Percentiles rank a stretch among this genome's conserved stretches.
Conservation (phyloP, 2,113 vertebrate genomes). For the Trogon surrucura region DNA sequence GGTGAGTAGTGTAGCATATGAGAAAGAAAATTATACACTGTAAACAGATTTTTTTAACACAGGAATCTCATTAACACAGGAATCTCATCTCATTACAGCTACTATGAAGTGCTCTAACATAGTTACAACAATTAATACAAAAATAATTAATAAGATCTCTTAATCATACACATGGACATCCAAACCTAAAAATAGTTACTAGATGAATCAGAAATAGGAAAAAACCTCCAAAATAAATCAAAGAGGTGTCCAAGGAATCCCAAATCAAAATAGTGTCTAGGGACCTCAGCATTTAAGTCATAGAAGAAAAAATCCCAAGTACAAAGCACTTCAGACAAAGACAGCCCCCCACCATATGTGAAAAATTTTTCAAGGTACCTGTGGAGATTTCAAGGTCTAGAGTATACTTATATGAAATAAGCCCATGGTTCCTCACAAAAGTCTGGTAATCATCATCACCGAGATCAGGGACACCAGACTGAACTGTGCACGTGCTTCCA, state of each 20-base stretch:
- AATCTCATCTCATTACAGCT: neutral
- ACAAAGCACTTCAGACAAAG: neutral
- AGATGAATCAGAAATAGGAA: neutral
- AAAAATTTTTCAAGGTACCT: constrained; percentile 70
- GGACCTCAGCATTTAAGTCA: neutral
- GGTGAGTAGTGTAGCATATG: neutral
- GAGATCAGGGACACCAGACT: fast-evolving
- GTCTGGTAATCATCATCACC: constrained; percentile 49
- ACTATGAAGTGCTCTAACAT: neutral
- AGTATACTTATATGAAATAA: constrained; percentile 88
- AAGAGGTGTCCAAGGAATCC: neutral
- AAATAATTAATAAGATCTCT: neutral
- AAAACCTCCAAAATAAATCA: neutral
- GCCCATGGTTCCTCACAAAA: constrained; percentile 87
- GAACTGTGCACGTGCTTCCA: neutral
- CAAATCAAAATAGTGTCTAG: neutral
- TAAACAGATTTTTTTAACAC: neutral
- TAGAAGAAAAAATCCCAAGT: neutral
- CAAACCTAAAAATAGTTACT: neutral
- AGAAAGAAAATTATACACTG: neutral
- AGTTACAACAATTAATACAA: neutral
- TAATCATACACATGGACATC: neutral
- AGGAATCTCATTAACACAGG: neutral
- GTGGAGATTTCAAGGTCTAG: constrained; percentile 84
- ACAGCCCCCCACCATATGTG: neutral